Percentiles rank a stretch among this genome's conserved stretches.
phyloP scores from a whole-genome alignment of 2,888 invertebrate species.

The Polyploca ridens region DNA sequence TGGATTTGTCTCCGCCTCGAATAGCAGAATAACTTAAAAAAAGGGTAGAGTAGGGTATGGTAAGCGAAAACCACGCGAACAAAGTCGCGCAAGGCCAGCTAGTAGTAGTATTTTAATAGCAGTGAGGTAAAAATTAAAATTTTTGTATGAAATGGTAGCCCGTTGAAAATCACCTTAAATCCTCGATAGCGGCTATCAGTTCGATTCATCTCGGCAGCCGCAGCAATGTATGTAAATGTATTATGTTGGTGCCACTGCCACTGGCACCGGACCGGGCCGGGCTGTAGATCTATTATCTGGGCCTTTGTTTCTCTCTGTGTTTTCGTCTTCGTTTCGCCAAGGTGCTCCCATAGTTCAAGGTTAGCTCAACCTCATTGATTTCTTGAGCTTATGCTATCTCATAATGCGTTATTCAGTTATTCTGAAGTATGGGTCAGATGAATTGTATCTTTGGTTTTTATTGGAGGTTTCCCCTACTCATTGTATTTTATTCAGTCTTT shows the following conservation, averaged over 20 bases:
- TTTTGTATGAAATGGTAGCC: constrained; percentile 10
- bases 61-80: no score
- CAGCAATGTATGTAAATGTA: constrained; percentile 70
- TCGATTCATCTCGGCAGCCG: constrained; percentile 61
- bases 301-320: constrained; percentile 52
- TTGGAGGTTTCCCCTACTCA: no score
- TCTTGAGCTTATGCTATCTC: neutral
- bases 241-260: constrained; percentile 48
- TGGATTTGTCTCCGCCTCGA: no score
- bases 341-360: constrained; percentile 48
- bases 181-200: constrained; percentile 61
- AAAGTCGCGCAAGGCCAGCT: no score
- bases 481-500: no score
- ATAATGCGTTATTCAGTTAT: neutral
- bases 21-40: no score
- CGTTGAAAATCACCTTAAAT: constrained; percentile 34
- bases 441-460: neutral
- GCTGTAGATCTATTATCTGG: constrained; percentile 53
- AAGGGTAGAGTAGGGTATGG: no score
- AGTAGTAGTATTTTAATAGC: neutral
- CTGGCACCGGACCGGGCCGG: constrained; percentile 22
- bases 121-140: neutral
- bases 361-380: constrained; percentile 21
- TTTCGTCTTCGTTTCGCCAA: constrained; percentile 38
- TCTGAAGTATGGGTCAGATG: no score